A percentile compares a stretch with the other conserved stretches of the same genome.
Evolutionary conservation across 2,113 vertebrate species (phyloP).

Genomic region (Muscicapa adusta): DNA sequence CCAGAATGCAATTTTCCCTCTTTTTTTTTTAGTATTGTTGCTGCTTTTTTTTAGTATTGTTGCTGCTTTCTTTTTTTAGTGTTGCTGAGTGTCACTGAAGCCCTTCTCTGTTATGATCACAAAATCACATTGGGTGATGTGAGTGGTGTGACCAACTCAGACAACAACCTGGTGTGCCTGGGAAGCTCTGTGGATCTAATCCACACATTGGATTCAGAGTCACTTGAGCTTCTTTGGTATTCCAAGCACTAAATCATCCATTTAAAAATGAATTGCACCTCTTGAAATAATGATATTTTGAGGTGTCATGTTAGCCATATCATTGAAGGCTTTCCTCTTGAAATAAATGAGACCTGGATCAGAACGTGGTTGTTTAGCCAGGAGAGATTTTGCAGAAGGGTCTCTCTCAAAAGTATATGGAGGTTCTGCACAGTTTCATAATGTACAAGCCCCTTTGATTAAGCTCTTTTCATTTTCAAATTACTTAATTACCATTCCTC

Average conservation of each 20-base stretch:
- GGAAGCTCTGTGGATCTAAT: not conserved
- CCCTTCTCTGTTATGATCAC: not conserved
- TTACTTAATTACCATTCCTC: slow-evolving; percentile 49
- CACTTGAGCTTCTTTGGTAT: not conserved
- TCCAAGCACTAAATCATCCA: not conserved
- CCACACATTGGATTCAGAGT: not conserved
- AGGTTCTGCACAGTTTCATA: not conserved
- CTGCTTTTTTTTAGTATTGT: not conserved
- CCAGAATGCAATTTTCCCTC: not conserved
- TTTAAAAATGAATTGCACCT: not conserved
- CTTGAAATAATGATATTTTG: not conserved
- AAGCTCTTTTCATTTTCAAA: slow-evolving; percentile 59
- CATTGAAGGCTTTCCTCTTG: not conserved
- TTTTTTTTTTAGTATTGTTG: not conserved
- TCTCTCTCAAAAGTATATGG: not conserved
- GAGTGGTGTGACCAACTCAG: not conserved
- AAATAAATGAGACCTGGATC: not conserved
- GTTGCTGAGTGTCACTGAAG: not conserved
- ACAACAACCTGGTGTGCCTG: fast-evolving
- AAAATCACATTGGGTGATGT: not conserved
- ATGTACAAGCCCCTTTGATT: slow-evolving; percentile 2
- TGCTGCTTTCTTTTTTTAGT: not conserved
- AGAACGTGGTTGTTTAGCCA: not conserved
- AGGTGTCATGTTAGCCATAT: not conserved
- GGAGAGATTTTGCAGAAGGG: not conserved